A percentile compares a stretch with the other conserved stretches of the same genome.
These are phyloP conservation scores for Ciconia stormi DNA, from an alignment of 2,113 vertebrate genomes.

Conservation along the genomic window DNA sequence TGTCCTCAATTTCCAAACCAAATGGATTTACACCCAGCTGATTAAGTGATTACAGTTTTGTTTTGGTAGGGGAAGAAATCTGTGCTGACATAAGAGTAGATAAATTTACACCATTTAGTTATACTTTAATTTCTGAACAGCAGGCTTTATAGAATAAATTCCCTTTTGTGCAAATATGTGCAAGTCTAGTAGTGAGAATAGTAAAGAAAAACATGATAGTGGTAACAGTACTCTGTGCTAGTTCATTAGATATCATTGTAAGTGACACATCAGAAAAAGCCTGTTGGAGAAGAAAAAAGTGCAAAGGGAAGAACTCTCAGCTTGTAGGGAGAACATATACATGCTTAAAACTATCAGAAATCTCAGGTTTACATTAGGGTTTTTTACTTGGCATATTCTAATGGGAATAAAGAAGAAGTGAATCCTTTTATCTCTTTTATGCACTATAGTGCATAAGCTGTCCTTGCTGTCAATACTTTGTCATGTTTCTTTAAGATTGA, in stretches of 20 bases:
- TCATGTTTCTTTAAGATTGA: not conserved
- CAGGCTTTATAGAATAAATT: not conserved
- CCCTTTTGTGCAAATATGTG: not conserved
- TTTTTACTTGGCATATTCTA: not conserved
- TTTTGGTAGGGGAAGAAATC: not conserved
- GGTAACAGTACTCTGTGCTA: not conserved
- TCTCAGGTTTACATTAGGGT: not conserved
- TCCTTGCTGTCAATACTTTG: not conserved
- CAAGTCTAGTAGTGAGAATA: not conserved
- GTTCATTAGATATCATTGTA: not conserved
- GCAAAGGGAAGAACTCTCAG: not conserved
- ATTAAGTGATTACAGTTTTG: not conserved
- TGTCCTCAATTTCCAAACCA: not conserved
- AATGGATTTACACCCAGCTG: not conserved
- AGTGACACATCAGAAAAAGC: not conserved
- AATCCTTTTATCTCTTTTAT: conserved; percentile 2
- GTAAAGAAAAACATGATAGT: not conserved
- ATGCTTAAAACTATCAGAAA: not conserved
- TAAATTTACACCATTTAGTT: not conserved
- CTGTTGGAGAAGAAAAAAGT: not conserved
- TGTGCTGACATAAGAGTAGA: not conserved
- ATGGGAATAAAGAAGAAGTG: not conserved
- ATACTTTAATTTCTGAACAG: not conserved
- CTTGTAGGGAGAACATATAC: not conserved
- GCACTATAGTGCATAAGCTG: not conserved